Base-by-base conservation (phyloP, 92 coral and sea anemone genomes). In the Diadumene lineata region DNA sequence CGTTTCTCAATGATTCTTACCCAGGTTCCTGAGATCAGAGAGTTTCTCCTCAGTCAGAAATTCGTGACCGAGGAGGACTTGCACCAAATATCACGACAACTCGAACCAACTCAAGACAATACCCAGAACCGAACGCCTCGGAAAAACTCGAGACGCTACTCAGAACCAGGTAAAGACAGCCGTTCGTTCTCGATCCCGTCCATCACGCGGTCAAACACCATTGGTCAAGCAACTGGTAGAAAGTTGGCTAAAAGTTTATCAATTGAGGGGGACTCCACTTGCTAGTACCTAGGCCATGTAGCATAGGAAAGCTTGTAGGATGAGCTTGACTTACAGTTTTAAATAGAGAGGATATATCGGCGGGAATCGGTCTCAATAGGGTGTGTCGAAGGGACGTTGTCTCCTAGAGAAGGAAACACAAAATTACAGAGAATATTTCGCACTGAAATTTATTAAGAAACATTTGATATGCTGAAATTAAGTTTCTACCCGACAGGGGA, bases 21-120 rank as follows among this genome's bases (percentile, higher is more conserved):
- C 7, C 73, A 91, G 97, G 97, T 94, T 11, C 51, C 97, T 0
- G 98, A 94, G 84, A 76, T 94, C 31, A 88, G 90, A 22, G 94
- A 92, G 50, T 92, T 79, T 75, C 88, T 94, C 26, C 74, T 92
- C 25, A 89, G 86, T 75, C 93, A 92, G 24, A 84, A 94, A 28
- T 61, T 85, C 24, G 76, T 90, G 71, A 88, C 98, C 7, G 98
- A 92, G 68, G 96, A 87, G 31, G 97, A 94, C 33, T 84, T 94
- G 56, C 91, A 94, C 80, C 86, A 82, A 56, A 88, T 94, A 58
- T 94, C 98, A 15, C 85, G 98, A 24, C 93, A 92, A 69, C 86
- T 94, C 32, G 98, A 94, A 72, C 92, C 97, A 81, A 85, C 73
- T 81, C 24, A 80, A 38, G 48, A 13, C 48, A 13, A 4, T 38